phyloP scores from a whole-genome alignment of 2,113 vertebrate species.

The Oncorhynchus tshawytscha region DNA sequence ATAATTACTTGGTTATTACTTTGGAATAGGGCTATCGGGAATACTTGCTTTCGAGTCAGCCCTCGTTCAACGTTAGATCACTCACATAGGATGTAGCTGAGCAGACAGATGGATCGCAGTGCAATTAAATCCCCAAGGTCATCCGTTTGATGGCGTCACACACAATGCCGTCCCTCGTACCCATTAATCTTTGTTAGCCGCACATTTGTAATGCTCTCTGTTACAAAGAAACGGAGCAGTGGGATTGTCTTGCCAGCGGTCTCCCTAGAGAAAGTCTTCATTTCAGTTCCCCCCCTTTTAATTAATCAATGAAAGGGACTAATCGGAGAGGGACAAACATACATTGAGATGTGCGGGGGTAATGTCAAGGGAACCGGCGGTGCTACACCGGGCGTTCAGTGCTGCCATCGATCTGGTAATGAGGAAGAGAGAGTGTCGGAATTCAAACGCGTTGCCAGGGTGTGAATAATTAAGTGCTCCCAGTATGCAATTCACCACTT shows the following conservation, averaged over 20 bases:
- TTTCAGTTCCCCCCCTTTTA: constrained; percentile 64
- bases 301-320: constrained; percentile 70
- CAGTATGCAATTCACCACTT: constrained; percentile 68
- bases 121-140: constrained; percentile 57
- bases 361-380: constrained; percentile 8
- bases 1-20: too few relatives aligned
- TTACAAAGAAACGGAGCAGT: constrained; percentile 55
- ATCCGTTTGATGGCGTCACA: constrained; percentile 47
- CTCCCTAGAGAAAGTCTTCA: constrained; percentile 60
- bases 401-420: constrained; percentile 68
- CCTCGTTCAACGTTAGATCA: not conserved
- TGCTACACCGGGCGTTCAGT: constrained; percentile 32
- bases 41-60: constrained; percentile 8
- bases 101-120: constrained; percentile 34
- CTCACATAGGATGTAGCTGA: constrained; percentile 29
- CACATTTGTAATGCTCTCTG: constrained; percentile 45
- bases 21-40: too few relatives aligned
- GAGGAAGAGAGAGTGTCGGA: constrained; percentile 63
- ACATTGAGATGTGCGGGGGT: constrained; percentile 35
- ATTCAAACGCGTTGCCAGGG: constrained; percentile 64
- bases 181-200: constrained; percentile 73
- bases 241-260: constrained; percentile 50
- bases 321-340: constrained; percentile 56
- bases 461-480: constrained; percentile 75
- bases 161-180: constrained; percentile 45